Conservation (phyloP, 1,140 invertebrate species). For the Aphelenchoides fujianensis region DNA sequence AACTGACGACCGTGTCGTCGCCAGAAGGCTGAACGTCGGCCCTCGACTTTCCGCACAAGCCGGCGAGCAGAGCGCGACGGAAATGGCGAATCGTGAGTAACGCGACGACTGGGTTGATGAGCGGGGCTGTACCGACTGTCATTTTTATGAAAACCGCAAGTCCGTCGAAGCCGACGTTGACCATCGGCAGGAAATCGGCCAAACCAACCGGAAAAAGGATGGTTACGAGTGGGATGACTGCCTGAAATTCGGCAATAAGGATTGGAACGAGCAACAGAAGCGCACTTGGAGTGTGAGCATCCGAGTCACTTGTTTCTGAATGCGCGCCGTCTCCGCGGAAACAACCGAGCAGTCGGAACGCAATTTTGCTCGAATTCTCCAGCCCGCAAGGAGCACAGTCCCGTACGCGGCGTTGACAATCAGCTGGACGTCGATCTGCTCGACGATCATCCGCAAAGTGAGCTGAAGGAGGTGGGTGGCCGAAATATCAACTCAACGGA, state of each 20-base stretch:
- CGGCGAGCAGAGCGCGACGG: neutral
- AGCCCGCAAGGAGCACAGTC: neutral
- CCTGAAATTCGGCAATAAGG: slow-evolving; percentile 9
- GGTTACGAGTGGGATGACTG: slow-evolving; percentile 3
- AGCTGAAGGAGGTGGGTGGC: neutral
- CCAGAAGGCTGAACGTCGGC: neutral
- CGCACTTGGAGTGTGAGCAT: neutral
- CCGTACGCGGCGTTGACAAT: neutral
- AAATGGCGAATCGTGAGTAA: neutral
- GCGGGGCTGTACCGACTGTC: neutral
- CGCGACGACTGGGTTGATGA: neutral
- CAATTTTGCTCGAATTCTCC: neutral
- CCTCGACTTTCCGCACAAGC: too few species aligned
- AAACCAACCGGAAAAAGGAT: slow-evolving; percentile 18
- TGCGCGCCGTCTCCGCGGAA: neutral
- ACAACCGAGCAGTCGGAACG: neutral
- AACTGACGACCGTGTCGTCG: neutral
- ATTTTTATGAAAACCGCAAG: neutral
- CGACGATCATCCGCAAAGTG: neutral
- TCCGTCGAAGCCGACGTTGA: neutral
- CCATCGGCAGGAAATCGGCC: neutral
- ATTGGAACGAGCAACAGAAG: neutral
- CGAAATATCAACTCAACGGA: neutral
- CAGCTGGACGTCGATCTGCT: neutral
- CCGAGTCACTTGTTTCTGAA: neutral